These are phyloP conservation scores for human DNA, from an alignment of 2,113 vertebrate genomes.

Conservation along the genomic window DNA sequence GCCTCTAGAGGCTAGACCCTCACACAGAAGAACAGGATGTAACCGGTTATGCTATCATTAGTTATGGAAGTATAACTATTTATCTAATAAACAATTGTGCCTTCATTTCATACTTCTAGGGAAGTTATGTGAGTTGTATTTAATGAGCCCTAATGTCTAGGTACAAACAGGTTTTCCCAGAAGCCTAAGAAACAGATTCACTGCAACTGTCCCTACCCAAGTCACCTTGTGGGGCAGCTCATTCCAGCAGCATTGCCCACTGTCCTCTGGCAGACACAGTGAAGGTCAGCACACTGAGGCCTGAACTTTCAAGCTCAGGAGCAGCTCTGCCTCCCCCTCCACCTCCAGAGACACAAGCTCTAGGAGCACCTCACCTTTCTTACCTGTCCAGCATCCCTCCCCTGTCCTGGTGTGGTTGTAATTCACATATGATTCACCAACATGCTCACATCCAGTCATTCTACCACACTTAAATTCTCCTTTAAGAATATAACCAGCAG, in stretches of 20 bases:
- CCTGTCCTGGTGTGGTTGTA: not conserved
- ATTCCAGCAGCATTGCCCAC: not conserved
- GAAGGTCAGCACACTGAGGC: not conserved
- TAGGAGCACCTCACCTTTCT: not conserved
- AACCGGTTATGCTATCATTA: not conserved
- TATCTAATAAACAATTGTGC: no score
- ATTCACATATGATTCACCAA: not conserved
- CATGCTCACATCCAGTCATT: not conserved
- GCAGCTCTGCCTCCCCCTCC: not conserved
- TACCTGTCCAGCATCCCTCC: not conserved
- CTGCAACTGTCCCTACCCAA: not conserved
- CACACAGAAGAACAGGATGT: not conserved
- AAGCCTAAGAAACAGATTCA: not conserved
- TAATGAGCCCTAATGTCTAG: not conserved
- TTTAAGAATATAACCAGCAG: not conserved
- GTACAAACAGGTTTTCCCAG: not conserved
- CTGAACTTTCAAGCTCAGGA: not conserved
- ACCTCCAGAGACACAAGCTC: no score
- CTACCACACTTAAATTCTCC: not conserved
- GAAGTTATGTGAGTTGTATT: not conserved
- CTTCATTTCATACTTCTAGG: not conserved
- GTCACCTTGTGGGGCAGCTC: not conserved
- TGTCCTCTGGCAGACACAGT: no score
- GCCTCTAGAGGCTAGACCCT: not conserved
- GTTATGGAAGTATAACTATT: not conserved